These are phyloP conservation scores for Tenthredo distinguenda DNA, from an alignment of 2,888 invertebrate species.

Conservation along the genomic window DNA sequence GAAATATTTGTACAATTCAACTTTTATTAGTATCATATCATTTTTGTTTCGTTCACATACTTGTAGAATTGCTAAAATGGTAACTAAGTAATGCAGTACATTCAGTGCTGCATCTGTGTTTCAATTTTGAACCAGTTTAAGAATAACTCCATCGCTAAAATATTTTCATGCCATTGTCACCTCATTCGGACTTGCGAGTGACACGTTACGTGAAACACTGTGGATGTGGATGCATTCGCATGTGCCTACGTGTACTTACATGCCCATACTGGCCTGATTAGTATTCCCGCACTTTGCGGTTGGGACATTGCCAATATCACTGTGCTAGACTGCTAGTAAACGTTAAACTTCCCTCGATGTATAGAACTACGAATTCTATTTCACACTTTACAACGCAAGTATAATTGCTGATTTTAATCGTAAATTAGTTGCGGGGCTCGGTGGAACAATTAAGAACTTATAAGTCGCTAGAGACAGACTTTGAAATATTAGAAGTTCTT, in stretches of 20 bases:
- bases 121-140: background rate
- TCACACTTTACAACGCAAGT: background rate
- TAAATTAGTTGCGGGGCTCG: background rate
- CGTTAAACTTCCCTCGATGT: background rate
- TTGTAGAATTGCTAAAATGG: background rate
- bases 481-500: too few relatives aligned
- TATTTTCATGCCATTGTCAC: background rate
- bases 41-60: background rate
- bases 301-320: conserved; percentile 19
- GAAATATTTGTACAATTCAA: too few relatives aligned
- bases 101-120: background rate
- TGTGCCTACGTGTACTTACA: background rate
- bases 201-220: background rate
- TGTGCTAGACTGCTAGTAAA: background rate
- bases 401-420: background rate
- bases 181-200: background rate
- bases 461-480: too few relatives aligned
- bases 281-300: background rate
- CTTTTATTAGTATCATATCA: background rate
- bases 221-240: background rate
- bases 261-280: background rate
- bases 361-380: background rate
- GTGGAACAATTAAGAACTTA: too few relatives aligned
- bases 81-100: background rate
- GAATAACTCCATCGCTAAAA: background rate